These are phyloP conservation scores for Orthonychiurus folsomi DNA, from an alignment of 2,888 invertebrate genomes.

Conservation along the genomic window DNA sequence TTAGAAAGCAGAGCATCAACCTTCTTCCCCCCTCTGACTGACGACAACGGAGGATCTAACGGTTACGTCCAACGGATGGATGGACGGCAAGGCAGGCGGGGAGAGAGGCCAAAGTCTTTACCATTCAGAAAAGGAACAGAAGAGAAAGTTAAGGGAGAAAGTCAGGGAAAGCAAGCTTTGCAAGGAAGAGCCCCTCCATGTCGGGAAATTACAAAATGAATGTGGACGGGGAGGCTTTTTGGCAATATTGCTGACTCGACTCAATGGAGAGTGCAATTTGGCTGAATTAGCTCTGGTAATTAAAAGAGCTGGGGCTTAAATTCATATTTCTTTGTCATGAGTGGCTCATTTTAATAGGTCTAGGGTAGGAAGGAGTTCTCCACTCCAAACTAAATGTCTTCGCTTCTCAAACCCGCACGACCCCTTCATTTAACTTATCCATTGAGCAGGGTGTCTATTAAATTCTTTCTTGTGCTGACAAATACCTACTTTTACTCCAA, in stretches of 20 bases:
- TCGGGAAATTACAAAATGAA: conserved; percentile 7
- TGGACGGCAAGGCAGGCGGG: not conserved
- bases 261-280: conserved; percentile 19
- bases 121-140: too few relatives aligned
- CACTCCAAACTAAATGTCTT: not conserved
- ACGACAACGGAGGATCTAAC: too few relatives aligned
- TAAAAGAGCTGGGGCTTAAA: conserved; percentile 16
- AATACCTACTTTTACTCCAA: not conserved
- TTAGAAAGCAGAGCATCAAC: not conserved
- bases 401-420: not conserved
- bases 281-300: conserved; percentile 24
- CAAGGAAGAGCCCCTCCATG: too few relatives aligned
- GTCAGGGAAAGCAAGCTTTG: too few relatives aligned
- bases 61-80: too few relatives aligned
- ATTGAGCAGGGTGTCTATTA: not conserved
- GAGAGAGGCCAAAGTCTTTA: too few relatives aligned
- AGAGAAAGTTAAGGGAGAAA: too few relatives aligned
- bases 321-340: conserved; percentile 18
- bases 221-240: conserved; percentile 15
- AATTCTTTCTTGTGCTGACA: not conserved
- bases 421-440: not conserved
- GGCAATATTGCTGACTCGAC: conserved; percentile 19
- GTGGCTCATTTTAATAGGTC: conserved; percentile 15
- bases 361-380: conserved; percentile 1
- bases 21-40: too few relatives aligned